Base-by-base conservation (phyloP, 2,113 vertebrate species). In the Rallus limicola region DNA sequence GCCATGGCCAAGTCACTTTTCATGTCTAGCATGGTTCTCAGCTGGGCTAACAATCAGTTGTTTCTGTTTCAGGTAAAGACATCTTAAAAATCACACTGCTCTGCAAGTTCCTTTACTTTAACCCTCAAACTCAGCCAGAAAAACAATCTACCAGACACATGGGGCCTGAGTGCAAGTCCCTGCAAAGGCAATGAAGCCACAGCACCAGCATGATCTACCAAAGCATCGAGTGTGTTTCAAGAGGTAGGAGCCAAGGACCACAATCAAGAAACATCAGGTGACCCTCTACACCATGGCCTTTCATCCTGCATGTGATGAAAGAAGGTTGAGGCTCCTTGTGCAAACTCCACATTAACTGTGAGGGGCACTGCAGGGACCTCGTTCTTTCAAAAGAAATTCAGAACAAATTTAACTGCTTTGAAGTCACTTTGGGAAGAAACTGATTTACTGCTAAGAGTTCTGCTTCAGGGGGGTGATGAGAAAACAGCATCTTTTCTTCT, bases 181-280 rank as follows among this genome's bases (percentile, higher is more conserved):
- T 60, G 60, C 48, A 52, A 42, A 67, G 40, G 62, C 63, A 31
- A 7, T 3, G 10, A 34, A 31, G 33, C 21, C 24, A 3, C 5
- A 59, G 2, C 60, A 48, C 13, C 52, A 55, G 50, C 55, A 50
- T 1, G 5, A 36, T 5, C 12, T 2, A 23, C 29, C 42, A 29
- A 40, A 58, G 62, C 26, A 38, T 5, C 0, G 0, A 19, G 55
- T 1, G 7, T 9, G 26, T 10, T 56, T 21, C 55, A 53, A 48
- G 46, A 71, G 48, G 13, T 21, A 63, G 0, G 2, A 1, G 5
- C 33, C 55, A 36, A 36, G 75, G 36, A 29, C 17, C 65, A 34
- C 31, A 11, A 15, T 10, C 1, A 36, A 11, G 33, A 58, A 58
- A 15, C 58, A 42, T 1, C 1, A 5, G 38, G 28, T 5, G 42